Conservation (phyloP, 2,797 vertebrate species). For the Mastacembelus armatus region DNA sequence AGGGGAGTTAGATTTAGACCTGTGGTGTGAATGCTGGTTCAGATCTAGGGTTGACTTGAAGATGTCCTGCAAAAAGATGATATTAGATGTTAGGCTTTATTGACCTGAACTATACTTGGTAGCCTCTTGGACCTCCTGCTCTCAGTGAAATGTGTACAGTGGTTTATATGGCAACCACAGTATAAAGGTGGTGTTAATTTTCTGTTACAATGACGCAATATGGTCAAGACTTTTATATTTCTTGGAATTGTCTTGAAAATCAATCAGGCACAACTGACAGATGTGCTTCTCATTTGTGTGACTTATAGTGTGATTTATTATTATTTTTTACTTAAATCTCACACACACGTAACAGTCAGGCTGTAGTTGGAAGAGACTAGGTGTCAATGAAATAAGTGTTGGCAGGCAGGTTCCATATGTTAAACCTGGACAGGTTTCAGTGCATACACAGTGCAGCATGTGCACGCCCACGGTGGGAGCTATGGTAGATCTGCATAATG, state of each 20-base stretch:
- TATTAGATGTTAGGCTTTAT: conserved; percentile 51
- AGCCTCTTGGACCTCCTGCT: conserved; percentile 17
- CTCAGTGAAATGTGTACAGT: conserved; percentile 30
- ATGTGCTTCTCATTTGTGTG: conserved; percentile 44
- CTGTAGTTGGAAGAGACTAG: conserved; percentile 50
- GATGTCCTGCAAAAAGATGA: conserved; percentile 56
- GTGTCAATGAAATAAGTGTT: conserved; percentile 63
- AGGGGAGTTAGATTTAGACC: conserved; percentile 62
- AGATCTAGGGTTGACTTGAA: conserved; percentile 56
- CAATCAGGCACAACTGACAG: conserved; percentile 26
- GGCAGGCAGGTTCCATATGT: conserved; percentile 71
- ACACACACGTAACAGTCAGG: conserved; percentile 38
- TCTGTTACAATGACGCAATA: conserved; percentile 39
- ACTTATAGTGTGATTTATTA: conserved; percentile 36
- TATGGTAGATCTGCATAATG: conserved; percentile 52
- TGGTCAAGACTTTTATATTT: conserved; percentile 1
- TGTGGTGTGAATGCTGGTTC: conserved; percentile 53
- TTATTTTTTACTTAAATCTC: conserved; percentile 31
- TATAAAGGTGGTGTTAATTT: conserved; percentile 11
- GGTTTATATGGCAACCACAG: conserved; percentile 19
- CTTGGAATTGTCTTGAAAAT: conserved; percentile 45
- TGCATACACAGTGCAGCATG: conserved; percentile 24
- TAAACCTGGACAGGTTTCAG: conserved; percentile 63
- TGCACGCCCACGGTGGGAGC: conserved; percentile 15
- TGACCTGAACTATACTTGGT: conserved; percentile 46